phyloP scores from a whole-genome alignment of 2,797 vertebrate genomes.

The Brotula barbata region DNA sequence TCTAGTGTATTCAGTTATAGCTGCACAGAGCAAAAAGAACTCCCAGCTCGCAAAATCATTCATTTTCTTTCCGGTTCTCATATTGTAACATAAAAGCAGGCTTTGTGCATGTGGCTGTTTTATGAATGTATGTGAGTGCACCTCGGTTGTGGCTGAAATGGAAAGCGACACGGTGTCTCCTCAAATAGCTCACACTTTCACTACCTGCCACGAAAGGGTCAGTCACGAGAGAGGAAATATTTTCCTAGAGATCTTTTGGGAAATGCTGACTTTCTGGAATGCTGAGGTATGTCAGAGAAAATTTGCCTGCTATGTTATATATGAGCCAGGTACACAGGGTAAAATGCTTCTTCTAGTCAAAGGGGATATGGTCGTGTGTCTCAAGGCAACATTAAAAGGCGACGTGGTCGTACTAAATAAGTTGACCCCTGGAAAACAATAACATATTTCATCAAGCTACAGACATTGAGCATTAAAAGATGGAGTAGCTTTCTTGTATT shows the following conservation, averaged over 20 bases:
- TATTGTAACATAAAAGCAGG: conserved; percentile 52
- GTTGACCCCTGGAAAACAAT: conserved; percentile 46
- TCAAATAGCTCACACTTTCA: conserved; percentile 37
- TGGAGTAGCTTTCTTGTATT: conserved; percentile 59
- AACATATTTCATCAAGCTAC: conserved; percentile 59
- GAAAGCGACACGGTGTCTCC: conserved; percentile 41
- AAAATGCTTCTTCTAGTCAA: conserved; percentile 22
- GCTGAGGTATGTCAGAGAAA: conserved; percentile 30
- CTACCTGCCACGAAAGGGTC: conserved; percentile 27
- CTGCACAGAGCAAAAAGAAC: conserved; percentile 12
- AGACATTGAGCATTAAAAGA: conserved; percentile 46
- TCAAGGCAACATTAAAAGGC: conserved; percentile 49
- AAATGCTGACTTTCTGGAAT: conserved; percentile 27
- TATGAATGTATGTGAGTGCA: neutral
- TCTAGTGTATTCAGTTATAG: conserved; percentile 6
- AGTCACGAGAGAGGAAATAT: conserved; percentile 47
- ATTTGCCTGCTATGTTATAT: conserved; percentile 32
- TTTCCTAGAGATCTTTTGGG: conserved; percentile 40
- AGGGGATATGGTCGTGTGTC: too few species aligned
- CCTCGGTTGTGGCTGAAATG: conserved; percentile 45
- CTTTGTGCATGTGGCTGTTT: neutral
- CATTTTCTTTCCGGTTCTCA: conserved; percentile 21
- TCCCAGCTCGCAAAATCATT: conserved; percentile 10
- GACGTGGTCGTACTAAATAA: conserved; percentile 61
- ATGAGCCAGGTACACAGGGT: conserved; percentile 47